Evolutionary conservation across 37 sponge, comb jelly and placozoan species (phyloP).

Genomic region (Hormiphora californensis): DNA sequence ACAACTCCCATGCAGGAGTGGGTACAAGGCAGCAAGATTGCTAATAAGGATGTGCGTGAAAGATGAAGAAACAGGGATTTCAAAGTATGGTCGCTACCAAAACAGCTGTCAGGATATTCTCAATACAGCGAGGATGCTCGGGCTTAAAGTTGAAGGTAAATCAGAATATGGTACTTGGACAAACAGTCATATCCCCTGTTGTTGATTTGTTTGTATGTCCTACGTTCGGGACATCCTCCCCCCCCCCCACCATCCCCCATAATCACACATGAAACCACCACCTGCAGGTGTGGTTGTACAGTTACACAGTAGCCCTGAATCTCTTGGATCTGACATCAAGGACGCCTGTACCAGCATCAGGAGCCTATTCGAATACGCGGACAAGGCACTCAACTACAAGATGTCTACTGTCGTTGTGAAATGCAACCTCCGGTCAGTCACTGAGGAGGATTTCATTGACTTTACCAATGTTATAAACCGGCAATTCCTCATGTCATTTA

Average conservation of each 20-base stretch:
- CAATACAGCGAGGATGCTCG: background rate
- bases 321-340: too few species aligned
- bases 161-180: too few species aligned
- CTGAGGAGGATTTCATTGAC: background rate
- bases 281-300: too few species aligned
- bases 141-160: background rate
- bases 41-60: background rate
- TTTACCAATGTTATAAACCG: background rate
- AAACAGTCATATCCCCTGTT: too few species aligned
- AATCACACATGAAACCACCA: too few species aligned
- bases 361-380: background rate
- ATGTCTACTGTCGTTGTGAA: background rate
- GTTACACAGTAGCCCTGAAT: too few species aligned
- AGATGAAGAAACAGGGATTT: background rate
- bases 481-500: background rate
- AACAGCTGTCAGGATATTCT: slow-evolving; percentile 5
- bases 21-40: background rate
- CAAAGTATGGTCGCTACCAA: background rate
- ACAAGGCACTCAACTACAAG: background rate
- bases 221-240: too few species aligned
- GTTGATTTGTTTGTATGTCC: too few species aligned
- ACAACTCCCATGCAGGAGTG: background rate
- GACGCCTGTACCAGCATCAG: background rate
- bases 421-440: background rate
- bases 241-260: too few species aligned